These are phyloP conservation scores for Gastrophysa polygoni DNA, from an alignment of 2,888 invertebrate genomes.

Conservation along the genomic window DNA sequence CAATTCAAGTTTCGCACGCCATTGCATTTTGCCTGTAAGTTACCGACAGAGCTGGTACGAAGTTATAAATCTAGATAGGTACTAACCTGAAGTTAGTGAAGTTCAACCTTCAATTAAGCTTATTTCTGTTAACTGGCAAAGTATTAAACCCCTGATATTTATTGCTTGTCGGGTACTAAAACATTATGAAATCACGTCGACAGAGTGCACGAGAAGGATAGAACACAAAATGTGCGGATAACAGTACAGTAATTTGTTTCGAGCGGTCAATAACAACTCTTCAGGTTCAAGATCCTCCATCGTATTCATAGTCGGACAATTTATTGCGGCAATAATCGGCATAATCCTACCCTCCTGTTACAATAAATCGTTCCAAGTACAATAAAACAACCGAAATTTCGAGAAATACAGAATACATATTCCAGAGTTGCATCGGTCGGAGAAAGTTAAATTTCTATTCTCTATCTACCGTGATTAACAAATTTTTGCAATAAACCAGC, in stretches of 20 bases:
- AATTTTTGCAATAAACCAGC: too few species aligned
- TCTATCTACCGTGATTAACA: too few species aligned
- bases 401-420: too few species aligned
- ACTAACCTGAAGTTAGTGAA: conserved; percentile 10
- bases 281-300: background rate
- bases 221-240: background rate
- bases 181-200: background rate
- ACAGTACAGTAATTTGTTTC: background rate
- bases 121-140: conserved; percentile 4
- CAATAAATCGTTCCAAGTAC: too few species aligned
- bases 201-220: background rate
- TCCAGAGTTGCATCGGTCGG: too few species aligned
- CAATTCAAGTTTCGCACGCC: background rate
- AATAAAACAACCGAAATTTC: too few species aligned
- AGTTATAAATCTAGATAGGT: conserved; percentile 3
- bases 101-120: conserved; percentile 15
- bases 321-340: too few species aligned
- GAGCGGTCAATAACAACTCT: background rate
- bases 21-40: background rate
- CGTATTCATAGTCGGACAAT: too few species aligned
- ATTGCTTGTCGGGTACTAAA: conserved; percentile 1
- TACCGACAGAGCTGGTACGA: conserved; percentile 1
- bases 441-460: too few species aligned
- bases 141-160: conserved; percentile 8
- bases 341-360: too few species aligned